Percentiles rank a stretch among this genome's conserved stretches.
Evolutionary conservation across 2,888 invertebrate species (phyloP).

Genomic region (Noctua fimbriata): DNA sequence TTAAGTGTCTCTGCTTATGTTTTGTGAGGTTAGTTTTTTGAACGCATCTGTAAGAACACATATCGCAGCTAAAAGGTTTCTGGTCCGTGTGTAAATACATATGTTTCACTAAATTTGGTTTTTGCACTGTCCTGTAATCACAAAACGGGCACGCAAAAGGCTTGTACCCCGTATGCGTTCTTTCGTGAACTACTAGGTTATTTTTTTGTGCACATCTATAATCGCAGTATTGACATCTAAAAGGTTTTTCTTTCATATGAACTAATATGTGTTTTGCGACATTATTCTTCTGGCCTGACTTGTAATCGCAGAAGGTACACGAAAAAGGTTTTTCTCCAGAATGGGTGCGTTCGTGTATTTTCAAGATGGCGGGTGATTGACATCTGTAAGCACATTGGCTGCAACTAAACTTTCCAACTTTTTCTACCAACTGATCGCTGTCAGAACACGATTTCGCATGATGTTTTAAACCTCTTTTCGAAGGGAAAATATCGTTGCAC

Average conservation of each 20-base stretch:
- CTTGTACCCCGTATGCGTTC: slow-evolving; percentile 88
- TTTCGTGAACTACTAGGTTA: slow-evolving; percentile 87
- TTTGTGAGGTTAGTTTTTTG: slow-evolving; percentile 88
- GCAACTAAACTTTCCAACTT: slow-evolving; percentile 84
- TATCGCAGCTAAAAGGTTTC: slow-evolving; percentile 87
- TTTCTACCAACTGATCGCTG: slow-evolving; percentile 73
- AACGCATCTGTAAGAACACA: slow-evolving; percentile 87
- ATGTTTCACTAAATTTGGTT: slow-evolving; percentile 88
- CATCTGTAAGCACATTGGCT: slow-evolving; percentile 86
- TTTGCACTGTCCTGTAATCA: slow-evolving; percentile 88
- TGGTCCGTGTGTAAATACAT: slow-evolving; percentile 89
- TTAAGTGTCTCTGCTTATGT: slow-evolving; percentile 86
- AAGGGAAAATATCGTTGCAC: slow-evolving; percentile 82
- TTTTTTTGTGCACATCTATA: slow-evolving; percentile 89
- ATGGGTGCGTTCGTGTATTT: slow-evolving; percentile 88
- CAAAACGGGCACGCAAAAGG: slow-evolving; percentile 88
- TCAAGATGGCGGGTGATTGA: slow-evolving; percentile 88
- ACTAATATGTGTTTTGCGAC: slow-evolving; percentile 89
- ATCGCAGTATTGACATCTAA: slow-evolving; percentile 87
- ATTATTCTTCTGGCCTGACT: slow-evolving; percentile 88
- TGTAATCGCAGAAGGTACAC: slow-evolving; percentile 87
- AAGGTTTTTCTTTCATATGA: slow-evolving; percentile 89
- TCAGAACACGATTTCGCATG: slow-evolving; percentile 80
- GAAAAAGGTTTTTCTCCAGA: slow-evolving; percentile 88
- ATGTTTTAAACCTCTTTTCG: slow-evolving; percentile 83